phyloP scores from a whole-genome alignment of 2,113 vertebrate genomes.

The Eupsittula cactorum region DNA sequence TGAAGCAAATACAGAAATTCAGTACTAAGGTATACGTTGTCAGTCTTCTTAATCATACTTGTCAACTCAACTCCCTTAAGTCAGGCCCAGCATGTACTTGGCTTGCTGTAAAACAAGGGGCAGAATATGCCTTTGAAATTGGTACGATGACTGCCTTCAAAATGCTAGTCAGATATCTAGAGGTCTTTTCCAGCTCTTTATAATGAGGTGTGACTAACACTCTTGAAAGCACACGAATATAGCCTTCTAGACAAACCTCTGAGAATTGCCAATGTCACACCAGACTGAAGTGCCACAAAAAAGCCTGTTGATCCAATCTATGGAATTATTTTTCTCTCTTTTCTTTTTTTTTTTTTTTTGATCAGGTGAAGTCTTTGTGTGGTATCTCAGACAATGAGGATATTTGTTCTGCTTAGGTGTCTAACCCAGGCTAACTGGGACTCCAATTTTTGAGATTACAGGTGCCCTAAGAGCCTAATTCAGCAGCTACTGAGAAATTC shows the following conservation, averaged over 20 bases:
- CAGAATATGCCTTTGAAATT: not conserved
- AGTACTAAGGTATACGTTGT: not conserved
- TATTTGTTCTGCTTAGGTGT: not conserved
- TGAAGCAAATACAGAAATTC: not conserved
- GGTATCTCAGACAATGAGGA: not conserved
- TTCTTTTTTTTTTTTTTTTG: not conserved
- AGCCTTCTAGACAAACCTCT: not conserved
- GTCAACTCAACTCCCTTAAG: not conserved
- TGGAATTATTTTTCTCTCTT: not conserved
- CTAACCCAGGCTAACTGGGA: not conserved
- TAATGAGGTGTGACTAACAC: rapidly evolving
- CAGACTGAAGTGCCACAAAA: not conserved
- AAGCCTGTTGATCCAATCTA: rapidly evolving
- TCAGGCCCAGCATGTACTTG: not conserved
- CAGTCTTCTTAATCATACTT: not conserved
- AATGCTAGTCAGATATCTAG: not conserved
- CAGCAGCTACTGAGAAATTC: not conserved
- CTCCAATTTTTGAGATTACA: not conserved
- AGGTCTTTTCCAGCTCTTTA: not conserved
- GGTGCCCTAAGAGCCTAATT: not conserved
- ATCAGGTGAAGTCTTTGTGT: not conserved
- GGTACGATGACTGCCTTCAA: not conserved
- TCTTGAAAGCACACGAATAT: not conserved
- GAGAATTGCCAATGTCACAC: rapidly evolving
- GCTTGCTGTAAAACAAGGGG: not conserved